A percentile compares a stretch with the other conserved stretches of the same genome.
phyloP scores from a whole-genome alignment of 2,113 vertebrate species.

The Nestor notabilis region DNA sequence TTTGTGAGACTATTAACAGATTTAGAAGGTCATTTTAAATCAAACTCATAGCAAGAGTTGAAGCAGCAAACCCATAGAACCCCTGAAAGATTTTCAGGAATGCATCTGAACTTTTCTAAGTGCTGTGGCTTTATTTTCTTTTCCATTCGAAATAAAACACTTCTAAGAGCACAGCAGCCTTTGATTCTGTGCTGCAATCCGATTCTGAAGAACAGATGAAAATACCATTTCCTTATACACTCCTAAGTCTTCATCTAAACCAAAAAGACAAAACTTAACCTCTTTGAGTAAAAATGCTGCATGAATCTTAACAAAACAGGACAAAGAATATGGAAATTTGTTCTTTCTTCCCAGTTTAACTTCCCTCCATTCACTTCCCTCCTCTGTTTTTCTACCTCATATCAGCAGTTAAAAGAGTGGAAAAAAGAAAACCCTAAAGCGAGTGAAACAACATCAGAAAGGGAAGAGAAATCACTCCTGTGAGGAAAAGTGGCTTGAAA shows the following conservation, averaged over 20 bases:
- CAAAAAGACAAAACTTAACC: neutral
- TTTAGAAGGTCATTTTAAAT: conserved; percentile 48
- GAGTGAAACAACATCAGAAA: neutral
- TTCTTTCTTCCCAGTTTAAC: neutral
- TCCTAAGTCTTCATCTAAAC: conserved; percentile 5
- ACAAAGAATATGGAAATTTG: conserved; percentile 6
- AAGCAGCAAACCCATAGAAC: conserved; percentile 23
- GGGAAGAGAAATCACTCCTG: neutral
- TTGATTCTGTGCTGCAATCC: conserved; percentile 27
- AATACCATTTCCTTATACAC: conserved; percentile 20
- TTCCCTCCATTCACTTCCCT: neutral
- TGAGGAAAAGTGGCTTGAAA: neutral
- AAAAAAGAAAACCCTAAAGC: neutral
- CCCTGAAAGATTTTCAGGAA: conserved; percentile 50
- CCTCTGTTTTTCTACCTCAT: neutral
- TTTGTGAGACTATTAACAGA: conserved; percentile 18
- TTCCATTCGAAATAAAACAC: conserved; percentile 28
- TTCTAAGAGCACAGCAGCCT: conserved; percentile 19
- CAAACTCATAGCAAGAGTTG: neutral
- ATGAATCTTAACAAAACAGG: neutral
- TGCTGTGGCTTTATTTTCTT: conserved; percentile 49
- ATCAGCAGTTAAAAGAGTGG: neutral
- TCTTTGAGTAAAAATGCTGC: neutral
- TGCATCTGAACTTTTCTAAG: conserved; percentile 14
- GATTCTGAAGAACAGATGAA: conserved; percentile 32